phyloP scores from a whole-genome alignment of 2,113 vertebrate genomes.

The Daphoenositta chrysoptera region DNA sequence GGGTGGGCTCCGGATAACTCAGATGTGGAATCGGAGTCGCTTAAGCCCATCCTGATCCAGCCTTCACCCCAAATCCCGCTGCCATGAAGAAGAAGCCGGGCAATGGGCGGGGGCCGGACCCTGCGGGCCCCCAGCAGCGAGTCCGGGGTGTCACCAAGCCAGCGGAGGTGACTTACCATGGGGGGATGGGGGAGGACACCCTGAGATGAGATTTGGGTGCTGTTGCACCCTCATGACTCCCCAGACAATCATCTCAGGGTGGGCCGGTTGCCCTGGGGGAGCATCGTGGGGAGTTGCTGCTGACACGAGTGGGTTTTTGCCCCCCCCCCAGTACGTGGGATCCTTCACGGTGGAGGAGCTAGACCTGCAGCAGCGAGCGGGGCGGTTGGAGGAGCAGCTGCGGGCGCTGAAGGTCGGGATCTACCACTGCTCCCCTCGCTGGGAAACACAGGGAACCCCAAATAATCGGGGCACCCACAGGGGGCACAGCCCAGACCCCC shows the following conservation, averaged over 20 bases:
- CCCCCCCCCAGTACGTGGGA: slow-evolving; percentile 81
- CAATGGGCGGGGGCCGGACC: slow-evolving; percentile 41
- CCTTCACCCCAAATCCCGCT: rapidly evolving
- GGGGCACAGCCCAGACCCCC: no score
- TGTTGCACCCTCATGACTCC: background rate
- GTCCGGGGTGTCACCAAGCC: slow-evolving; percentile 58
- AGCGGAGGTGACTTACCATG: slow-evolving; percentile 55
- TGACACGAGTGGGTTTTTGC: background rate
- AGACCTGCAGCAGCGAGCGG: slow-evolving; percentile 80
- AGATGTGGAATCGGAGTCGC: background rate
- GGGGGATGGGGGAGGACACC: rapidly evolving
- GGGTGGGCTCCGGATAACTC: background rate
- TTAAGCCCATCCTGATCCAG: background rate
- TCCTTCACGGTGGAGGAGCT: slow-evolving; percentile 85
- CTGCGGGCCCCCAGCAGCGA: background rate
- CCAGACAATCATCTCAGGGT: background rate
- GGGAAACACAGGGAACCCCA: background rate
- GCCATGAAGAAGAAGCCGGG: slow-evolving; percentile 65
- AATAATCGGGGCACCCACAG: background rate
- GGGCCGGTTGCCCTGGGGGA: background rate
- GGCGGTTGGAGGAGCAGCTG: slow-evolving; percentile 80
- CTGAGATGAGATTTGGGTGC: background rate
- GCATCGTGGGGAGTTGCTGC: background rate
- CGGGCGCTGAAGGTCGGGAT: slow-evolving; percentile 77
- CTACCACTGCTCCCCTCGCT: rapidly evolving